Conservation (phyloP, 2,113 vertebrate species). For the Aegithalos caudatus region DNA sequence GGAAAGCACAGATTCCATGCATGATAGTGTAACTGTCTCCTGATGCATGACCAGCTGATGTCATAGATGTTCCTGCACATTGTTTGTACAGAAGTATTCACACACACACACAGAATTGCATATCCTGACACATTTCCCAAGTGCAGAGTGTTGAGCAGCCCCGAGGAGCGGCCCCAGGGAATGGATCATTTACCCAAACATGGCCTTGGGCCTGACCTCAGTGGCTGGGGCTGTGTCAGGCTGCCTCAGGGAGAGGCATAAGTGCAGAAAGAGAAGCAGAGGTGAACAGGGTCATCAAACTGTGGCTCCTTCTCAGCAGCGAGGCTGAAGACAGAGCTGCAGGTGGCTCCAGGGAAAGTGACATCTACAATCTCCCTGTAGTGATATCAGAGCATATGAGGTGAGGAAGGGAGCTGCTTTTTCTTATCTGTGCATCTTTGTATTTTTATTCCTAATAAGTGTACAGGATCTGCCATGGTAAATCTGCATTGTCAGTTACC, state of each 20-base stretch:
- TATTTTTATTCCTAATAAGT: background rate
- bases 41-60: background rate
- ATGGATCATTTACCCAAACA: background rate
- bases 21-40: background rate
- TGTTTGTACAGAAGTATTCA: background rate
- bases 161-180: accelerated
- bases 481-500: background rate
- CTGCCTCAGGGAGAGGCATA: background rate
- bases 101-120: accelerated
- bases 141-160: background rate
- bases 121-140: background rate
- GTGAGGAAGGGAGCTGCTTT: background rate
- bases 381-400: background rate
- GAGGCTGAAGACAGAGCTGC: background rate
- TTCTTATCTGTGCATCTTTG: background rate
- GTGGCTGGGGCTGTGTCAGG: background rate
- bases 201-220: background rate
- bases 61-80: accelerated
- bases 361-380: background rate
- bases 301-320: background rate
- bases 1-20: background rate
- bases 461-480: background rate
- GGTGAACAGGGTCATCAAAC: background rate
- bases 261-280: background rate
- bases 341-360: background rate